Base-by-base conservation (phyloP, 2,113 vertebrate genomes). In the Falcunculus frontatus region DNA sequence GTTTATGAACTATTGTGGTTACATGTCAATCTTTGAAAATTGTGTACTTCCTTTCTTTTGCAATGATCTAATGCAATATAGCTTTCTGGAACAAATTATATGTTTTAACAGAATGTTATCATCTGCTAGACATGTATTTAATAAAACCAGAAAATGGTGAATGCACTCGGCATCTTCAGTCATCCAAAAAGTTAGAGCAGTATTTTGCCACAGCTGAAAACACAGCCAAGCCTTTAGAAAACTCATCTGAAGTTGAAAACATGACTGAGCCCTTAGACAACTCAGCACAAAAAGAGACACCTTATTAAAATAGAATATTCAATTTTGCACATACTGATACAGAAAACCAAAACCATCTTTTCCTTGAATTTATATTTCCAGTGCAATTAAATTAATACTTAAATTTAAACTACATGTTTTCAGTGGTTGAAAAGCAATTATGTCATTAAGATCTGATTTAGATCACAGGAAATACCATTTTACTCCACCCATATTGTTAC, bases 351-450 rank as follows among this genome's bases (percentile, higher is more conserved):
- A 81, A 68, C 0, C 3, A 37, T 14, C 0, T 81, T 78, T 84
- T 55, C 41, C 57, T 84, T 65, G 42, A 39, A 92, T 75, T 59
- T 55, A 60, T n/a, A 49, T 14, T 83, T 83, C 37, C 25, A 85
- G n/a, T 29, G 12, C n/a, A 60, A 84, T 82, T 57, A 78, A 44
- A 86, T 56, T 46, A 89, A 93, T 77, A 94, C 91, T 92, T 95
- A 57, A 96, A 87, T 55, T 67, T 86, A 79, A 52, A 67, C 26
- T 91, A n/a, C 68, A 84, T 49, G 44, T 53, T 87, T 90, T 62
- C 96, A 98, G 96, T 87, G 97, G 68, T 82, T 97, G 92, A 91
- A 85, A 94, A 96, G 83, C 50, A 94, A 87, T 98, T 97, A 98
- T 87, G 95, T 98, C 97, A 98, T 79, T 83, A 93, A 90, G 92